These are phyloP conservation scores for Goniozus legneri DNA, from an alignment of 1,140 invertebrate genomes.

Conservation along the genomic window DNA sequence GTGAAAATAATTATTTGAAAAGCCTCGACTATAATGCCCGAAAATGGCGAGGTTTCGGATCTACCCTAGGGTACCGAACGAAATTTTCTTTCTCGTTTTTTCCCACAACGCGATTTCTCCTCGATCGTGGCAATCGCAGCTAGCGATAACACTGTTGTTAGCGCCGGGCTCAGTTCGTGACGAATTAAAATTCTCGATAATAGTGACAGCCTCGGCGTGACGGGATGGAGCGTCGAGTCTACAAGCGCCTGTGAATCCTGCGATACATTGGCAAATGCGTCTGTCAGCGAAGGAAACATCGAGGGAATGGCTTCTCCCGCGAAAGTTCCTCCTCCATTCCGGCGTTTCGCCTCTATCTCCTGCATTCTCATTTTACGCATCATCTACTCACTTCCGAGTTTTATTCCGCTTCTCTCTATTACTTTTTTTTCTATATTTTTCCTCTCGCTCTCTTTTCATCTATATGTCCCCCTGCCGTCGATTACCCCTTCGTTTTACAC, in stretches of 20 bases:
- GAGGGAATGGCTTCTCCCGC: slow-evolving; percentile 40
- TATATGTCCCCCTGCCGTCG: slow-evolving; percentile 5
- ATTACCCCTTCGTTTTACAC: slow-evolving; percentile 12
- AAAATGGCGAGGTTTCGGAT: background rate
- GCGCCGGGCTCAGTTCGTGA: background rate
- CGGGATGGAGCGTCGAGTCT: slow-evolving; percentile 29
- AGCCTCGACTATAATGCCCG: slow-evolving; percentile 2
- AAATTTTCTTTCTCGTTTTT: too few relatives aligned
- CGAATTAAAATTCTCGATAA: slow-evolving; percentile 36
- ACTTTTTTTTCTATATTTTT: slow-evolving; percentile 21
- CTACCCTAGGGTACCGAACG: too few relatives aligned
- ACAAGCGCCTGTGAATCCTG: slow-evolving; percentile 34
- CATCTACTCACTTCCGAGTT: slow-evolving; percentile 14
- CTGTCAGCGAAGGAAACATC: slow-evolving; percentile 43
- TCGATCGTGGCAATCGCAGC: background rate
- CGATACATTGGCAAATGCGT: slow-evolving; percentile 43
- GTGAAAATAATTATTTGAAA: slow-evolving; percentile 29
- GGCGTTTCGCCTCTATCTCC: slow-evolving; percentile 8
- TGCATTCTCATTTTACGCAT: background rate
- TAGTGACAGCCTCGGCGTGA: slow-evolving; percentile 30
- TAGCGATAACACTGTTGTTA: too few relatives aligned
- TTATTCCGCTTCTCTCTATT: slow-evolving; percentile 22
- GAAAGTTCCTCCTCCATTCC: slow-evolving; percentile 15
- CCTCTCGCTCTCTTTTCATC: slow-evolving; percentile 21
- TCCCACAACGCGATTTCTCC: too few relatives aligned